Percentiles rank a stretch among this genome's conserved stretches.
phyloP scores from a whole-genome alignment of 2,113 vertebrate species.

The Tylochromis polylepis region DNA sequence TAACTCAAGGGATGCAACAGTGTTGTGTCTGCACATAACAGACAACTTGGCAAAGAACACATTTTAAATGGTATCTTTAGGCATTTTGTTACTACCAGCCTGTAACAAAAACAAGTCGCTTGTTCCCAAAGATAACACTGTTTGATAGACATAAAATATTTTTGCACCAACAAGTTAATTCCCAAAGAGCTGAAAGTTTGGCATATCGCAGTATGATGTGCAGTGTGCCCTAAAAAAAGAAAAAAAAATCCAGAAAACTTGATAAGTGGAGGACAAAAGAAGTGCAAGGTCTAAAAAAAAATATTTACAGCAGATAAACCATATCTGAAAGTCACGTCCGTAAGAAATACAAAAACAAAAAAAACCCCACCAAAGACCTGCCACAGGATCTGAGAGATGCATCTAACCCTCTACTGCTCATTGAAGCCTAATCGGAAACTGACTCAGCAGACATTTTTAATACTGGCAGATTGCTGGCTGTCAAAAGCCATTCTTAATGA shows the following conservation, averaged over 20 bases:
- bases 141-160: neutral
- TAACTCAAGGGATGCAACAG: neutral
- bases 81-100: neutral
- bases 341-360: neutral
- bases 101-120: neutral
- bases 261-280: neutral
- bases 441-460: neutral
- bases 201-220: neutral
- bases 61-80: neutral
- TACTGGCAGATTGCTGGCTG: no score
- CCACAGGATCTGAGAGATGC: neutral
- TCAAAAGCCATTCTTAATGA: neutral
- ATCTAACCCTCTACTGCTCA: neutral
- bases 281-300: neutral
- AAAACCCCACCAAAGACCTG: neutral
- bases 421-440: neutral
- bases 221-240: neutral
- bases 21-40: neutral
- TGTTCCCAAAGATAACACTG: neutral
- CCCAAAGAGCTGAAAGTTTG: neutral
- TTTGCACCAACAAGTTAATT: neutral
- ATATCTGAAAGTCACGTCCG: accelerated
- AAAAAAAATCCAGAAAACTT: neutral
- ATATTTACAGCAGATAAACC: neutral
- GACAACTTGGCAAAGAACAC: neutral